These are phyloP conservation scores for Blastomussa wellsi DNA, from an alignment of 92 coral and sea anemone genomes.

Conservation along the genomic window DNA sequence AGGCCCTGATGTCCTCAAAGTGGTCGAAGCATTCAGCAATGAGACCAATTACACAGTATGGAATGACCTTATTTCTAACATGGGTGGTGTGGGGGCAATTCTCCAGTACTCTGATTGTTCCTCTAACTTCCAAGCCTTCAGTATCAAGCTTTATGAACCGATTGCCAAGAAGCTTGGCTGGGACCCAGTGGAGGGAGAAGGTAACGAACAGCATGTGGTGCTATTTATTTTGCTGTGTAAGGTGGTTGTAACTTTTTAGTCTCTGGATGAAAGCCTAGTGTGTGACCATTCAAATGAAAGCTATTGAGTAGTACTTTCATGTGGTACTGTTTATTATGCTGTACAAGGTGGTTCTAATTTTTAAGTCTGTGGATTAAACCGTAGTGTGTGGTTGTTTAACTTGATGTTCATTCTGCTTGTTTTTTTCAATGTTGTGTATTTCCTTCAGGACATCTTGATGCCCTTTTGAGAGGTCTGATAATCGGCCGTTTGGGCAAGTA, in stretches of 20 bases:
- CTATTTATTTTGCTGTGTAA: background rate
- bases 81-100: slow-evolving; percentile 68
- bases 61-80: slow-evolving; percentile 85
- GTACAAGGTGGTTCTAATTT: background rate
- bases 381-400: background rate
- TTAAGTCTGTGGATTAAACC: background rate
- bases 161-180: slow-evolving; percentile 84
- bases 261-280: background rate
- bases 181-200: slow-evolving; percentile 84
- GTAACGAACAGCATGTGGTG: slow-evolving; percentile 39
- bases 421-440: too few relatives aligned
- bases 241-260: background rate
- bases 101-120: slow-evolving; percentile 89
- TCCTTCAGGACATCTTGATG: slow-evolving; percentile 84
- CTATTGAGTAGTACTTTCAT: background rate
- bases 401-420: too few relatives aligned
- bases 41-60: slow-evolving; percentile 96
- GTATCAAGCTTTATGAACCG: slow-evolving; percentile 80
- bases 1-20: slow-evolving; percentile 81
- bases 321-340: background rate
- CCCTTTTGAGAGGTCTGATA: slow-evolving; percentile 87
- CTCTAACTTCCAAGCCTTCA: slow-evolving; percentile 68
- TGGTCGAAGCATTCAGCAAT: slow-evolving; percentile 78
- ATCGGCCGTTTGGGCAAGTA: slow-evolving; percentile 86
- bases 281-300: background rate